phyloP scores from a whole-genome alignment of 2,797 vertebrate genomes.

The Myotis planiceps region DNA sequence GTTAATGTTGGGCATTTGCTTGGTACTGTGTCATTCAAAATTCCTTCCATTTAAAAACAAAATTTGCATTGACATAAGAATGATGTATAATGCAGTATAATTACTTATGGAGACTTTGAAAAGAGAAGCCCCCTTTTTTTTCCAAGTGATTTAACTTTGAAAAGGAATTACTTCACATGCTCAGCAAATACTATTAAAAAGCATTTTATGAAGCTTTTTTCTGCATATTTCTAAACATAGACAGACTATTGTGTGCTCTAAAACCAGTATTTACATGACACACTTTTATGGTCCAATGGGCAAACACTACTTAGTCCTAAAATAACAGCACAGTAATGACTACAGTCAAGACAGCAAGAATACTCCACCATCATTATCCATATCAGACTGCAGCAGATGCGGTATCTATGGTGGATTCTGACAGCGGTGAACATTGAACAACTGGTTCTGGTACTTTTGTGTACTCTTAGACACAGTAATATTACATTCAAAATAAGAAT shows the following conservation, averaged over 20 bases:
- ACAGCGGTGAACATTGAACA: not conserved
- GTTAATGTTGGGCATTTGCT: conserved; percentile 63
- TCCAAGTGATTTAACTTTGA: conserved; percentile 80
- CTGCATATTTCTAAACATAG: conserved; percentile 73
- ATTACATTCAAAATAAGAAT: not conserved
- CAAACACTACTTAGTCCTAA: conserved; percentile 81
- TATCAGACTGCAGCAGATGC: conserved; percentile 76
- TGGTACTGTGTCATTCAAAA: conserved; percentile 68
- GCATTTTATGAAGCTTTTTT: conserved; percentile 72
- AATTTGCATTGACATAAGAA: conserved; percentile 75
- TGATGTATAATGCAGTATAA: conserved; percentile 76
- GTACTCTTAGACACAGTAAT: not conserved
- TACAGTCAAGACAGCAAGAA: conserved; percentile 80
- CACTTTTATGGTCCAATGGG: conserved; percentile 80
- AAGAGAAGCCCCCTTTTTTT: conserved; percentile 70
- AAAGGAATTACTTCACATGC: conserved; percentile 77
- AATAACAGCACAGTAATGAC: conserved; percentile 82
- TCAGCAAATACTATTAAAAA: conserved; percentile 75
- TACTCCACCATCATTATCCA: conserved; percentile 79
- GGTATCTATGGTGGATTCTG: conserved; percentile 46
- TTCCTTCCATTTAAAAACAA: conserved; percentile 67
- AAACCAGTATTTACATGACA: conserved; percentile 83
- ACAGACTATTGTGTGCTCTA: conserved; percentile 79
- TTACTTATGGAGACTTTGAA: conserved; percentile 77
- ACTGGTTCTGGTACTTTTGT: conserved; percentile 25